These are phyloP conservation scores for Tipula lateralis DNA, from an alignment of 2,888 invertebrate species.

Conservation along the genomic window DNA sequence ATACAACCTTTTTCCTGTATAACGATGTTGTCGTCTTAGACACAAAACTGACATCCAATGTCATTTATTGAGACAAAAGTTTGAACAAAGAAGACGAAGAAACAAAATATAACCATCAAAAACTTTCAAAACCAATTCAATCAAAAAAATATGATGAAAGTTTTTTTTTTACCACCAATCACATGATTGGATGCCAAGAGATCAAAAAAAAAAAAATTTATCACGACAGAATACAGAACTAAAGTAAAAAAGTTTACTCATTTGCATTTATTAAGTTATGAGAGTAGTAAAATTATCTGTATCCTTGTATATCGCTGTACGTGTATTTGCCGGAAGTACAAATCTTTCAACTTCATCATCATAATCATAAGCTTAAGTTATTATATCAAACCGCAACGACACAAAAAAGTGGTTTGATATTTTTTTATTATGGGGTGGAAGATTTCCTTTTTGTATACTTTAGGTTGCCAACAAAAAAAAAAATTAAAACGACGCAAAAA, in stretches of 20 bases:
- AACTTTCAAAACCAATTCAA: constrained; percentile 24
- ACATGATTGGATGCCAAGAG: background rate
- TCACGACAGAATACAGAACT: background rate
- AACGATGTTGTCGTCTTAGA: background rate
- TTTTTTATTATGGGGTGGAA: background rate
- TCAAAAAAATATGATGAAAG: constrained; percentile 4
- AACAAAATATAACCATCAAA: background rate
- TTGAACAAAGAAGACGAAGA: background rate
- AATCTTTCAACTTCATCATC: constrained; percentile 19
- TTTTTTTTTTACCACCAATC: background rate
- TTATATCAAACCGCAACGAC: background rate
- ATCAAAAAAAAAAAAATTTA: background rate
- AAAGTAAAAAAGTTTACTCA: background rate
- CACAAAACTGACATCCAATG: background rate
- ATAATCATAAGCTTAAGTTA: background rate
- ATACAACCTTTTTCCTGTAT: background rate
- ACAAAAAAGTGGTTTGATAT: background rate
- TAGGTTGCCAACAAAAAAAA: background rate
- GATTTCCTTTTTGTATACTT: background rate
- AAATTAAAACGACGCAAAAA: background rate
- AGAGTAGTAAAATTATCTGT: background rate
- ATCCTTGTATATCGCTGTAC: background rate
- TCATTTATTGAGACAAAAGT: background rate
- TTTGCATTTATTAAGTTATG: constrained; percentile 11
- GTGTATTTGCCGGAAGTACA: constrained; percentile 24